Base-by-base conservation (phyloP, 2,797 vertebrate genomes). In the Leptoclinus maculatus region DNA sequence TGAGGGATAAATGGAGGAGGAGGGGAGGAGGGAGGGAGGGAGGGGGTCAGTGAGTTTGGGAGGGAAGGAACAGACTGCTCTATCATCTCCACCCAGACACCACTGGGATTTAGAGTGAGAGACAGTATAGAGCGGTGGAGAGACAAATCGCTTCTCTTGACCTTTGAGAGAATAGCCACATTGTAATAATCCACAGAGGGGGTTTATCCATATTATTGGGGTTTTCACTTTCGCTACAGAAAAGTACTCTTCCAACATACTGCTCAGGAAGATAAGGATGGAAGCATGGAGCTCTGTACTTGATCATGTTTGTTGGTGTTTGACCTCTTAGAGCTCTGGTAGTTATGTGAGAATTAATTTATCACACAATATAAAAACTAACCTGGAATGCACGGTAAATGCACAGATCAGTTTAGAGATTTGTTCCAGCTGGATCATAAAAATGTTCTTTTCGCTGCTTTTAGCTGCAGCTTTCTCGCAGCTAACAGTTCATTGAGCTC, bases 61-160 rank as follows among this genome's bases (percentile, higher is more conserved):
- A 78, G 76, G 27, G 51, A 67, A 68, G 66, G 49, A 73, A 80
- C 66, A 63, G 77, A 67, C 86, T 69, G 73, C 85, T 89, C 87
- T 87, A 90, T 91, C 91, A 88, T 90, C 78, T 77, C 82, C n/a
- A 11, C 80, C 84, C 90, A 94, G 92, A 92, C 87, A 70, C 86
- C 67, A 53, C 43, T 80, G 88, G 85, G 88, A 93, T 81, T 90
- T 78, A 47, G 79, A 88, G 79, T 74, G 82, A 88, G 78, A 88
- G 87, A 82, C 82, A 78, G 80, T 84, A 59, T 39, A 49, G 82
- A 83, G 88, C 16, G 25, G 67, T 47, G 34, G 64, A 76, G 79
- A 90, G 85, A 87, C 85, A 88, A 92, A 92, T 89, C 71, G 59
- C 85, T 89, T 88, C 80, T 87, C 84, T 83, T 94, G 94, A 94